These are phyloP conservation scores for Pterophyllum scalare DNA, from an alignment of 2,113 vertebrate species.

Conservation along the genomic window DNA sequence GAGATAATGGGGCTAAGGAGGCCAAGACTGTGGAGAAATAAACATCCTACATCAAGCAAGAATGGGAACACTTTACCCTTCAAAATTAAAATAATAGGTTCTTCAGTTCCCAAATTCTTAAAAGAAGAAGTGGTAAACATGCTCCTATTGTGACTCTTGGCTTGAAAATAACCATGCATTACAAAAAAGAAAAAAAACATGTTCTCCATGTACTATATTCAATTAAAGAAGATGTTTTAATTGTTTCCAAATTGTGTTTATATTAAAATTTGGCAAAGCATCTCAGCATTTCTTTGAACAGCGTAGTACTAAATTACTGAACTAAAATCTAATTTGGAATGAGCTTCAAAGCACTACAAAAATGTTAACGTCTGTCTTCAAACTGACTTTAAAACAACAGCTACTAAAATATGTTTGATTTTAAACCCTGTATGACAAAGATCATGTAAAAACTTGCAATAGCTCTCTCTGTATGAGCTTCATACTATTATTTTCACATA, in stretches of 20 bases:
- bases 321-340: no score
- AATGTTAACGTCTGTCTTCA: no score
- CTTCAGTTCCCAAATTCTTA: neutral
- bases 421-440: no score
- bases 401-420: no score
- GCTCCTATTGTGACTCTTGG: neutral
- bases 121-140: neutral
- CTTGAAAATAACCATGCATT: neutral
- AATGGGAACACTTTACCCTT: neutral
- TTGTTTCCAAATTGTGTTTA: neutral
- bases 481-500: no score
- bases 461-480: no score
- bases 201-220: neutral
- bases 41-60: neutral
- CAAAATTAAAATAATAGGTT: neutral
- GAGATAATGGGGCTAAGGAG: neutral
- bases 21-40: neutral
- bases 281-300: neutral
- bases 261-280: neutral
- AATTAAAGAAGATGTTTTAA: neutral
- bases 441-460: no score
- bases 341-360: no score
- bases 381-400: no score
- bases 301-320: constrained; percentile 2
- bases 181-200: neutral